A percentile compares a stretch with the other conserved stretches of the same genome.
phyloP scores from a whole-genome alignment of 2,797 vertebrate species.

The Kryptolebias ocellatus region DNA sequence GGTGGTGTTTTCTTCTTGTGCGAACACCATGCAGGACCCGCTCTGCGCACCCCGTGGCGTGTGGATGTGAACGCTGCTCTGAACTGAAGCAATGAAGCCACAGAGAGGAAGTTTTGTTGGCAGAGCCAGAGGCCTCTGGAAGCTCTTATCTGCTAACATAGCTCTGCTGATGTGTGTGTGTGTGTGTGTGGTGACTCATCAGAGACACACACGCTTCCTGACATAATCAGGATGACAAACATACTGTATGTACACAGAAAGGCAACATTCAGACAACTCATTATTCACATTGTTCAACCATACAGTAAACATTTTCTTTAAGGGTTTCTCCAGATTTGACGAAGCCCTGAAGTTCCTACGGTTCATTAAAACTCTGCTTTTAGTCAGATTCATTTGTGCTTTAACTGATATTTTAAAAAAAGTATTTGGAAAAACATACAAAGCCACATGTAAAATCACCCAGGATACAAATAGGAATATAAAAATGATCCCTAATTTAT shows the following conservation, averaged over 20 bases:
- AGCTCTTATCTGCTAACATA: constrained; percentile 67
- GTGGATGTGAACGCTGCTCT: constrained; percentile 26
- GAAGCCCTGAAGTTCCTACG: no score
- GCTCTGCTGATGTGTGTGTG: constrained; percentile 46
- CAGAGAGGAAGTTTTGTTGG: constrained; percentile 55
- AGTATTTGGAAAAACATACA: no score
- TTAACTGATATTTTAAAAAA: no score
- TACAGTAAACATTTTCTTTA: no score
- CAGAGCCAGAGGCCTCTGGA: constrained; percentile 60
- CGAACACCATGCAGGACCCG: neutral
- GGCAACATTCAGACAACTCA: neutral
- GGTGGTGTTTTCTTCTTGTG: neutral
- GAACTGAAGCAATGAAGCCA: constrained; percentile 39
- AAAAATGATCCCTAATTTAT: neutral
- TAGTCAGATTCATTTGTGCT: no score
- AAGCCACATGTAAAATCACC: neutral
- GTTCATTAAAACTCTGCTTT: no score
- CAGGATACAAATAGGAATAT: no score
- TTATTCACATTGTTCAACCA: no score
- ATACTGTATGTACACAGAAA: neutral
- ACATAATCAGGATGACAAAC: constrained; percentile 36
- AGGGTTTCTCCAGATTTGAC: no score
- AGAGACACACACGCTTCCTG: constrained; percentile 40
- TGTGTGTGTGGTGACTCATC: constrained; percentile 72
- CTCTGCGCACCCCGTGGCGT: neutral